phyloP scores from a whole-genome alignment of 1,140 invertebrate genomes.

The Saccostrea cuccullata region DNA sequence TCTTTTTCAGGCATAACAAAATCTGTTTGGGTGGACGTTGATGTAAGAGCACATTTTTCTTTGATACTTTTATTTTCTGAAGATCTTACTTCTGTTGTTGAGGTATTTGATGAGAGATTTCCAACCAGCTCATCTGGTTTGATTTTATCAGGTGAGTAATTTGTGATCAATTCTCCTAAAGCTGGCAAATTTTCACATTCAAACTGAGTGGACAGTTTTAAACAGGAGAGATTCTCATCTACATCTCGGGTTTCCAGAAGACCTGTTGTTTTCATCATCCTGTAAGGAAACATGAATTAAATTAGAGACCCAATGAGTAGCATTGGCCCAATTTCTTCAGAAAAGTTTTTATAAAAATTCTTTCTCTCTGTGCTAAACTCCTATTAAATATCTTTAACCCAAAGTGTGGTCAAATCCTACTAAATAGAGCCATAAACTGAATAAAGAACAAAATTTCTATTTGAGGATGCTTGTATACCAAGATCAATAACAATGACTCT shows the following conservation, averaged over 20 bases:
- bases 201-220: not conserved
- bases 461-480: too few relatives aligned
- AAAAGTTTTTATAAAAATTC: not conserved
- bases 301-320: too few relatives aligned
- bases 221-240: not conserved
- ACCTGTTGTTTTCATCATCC: not conserved
- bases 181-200: not conserved
- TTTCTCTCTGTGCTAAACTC: not conserved
- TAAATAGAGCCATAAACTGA: too few relatives aligned
- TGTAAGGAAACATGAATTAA: not conserved
- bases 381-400: too few relatives aligned
- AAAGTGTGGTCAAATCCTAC: too few relatives aligned
- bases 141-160: not conserved
- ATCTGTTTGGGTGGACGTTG: not conserved
- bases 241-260: not conserved
- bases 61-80: not conserved
- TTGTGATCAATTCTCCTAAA: not conserved
- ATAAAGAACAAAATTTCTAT: too few relatives aligned
- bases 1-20: not conserved
- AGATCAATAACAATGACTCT: too few relatives aligned
- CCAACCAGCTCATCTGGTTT: not conserved
- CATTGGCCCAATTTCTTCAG: too few relatives aligned
- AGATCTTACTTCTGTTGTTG: not conserved
- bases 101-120: not conserved
- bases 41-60: not conserved